phyloP scores from a whole-genome alignment of 2,888 invertebrate genomes.

The Erpobdella octoculata region DNA sequence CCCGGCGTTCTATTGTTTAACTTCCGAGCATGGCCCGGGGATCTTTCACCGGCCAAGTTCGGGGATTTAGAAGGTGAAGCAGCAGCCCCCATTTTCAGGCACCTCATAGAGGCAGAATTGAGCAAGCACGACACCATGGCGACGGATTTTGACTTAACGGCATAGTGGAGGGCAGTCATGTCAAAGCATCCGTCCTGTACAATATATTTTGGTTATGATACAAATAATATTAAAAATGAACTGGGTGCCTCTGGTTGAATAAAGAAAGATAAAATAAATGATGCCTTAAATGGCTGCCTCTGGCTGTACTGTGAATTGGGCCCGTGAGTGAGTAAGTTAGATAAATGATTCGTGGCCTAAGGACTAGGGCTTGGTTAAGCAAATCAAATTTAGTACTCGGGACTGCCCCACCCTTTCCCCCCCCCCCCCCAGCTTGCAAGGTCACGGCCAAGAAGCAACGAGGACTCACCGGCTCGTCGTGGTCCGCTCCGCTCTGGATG shows the following conservation, averaged over 20 bases:
- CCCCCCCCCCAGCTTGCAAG: too few relatives aligned
- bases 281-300: too few relatives aligned
- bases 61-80: neutral
- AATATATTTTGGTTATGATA: neutral
- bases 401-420: neutral
- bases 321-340: too few relatives aligned
- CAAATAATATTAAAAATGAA: neutral
- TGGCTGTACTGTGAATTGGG: too few relatives aligned
- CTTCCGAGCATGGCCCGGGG: too few relatives aligned
- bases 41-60: too few relatives aligned
- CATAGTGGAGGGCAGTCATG: conserved; percentile 16
- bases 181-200: conserved; percentile 6
- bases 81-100: too few relatives aligned
- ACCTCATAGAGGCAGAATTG: neutral
- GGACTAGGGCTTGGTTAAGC: too few relatives aligned
- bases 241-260: neutral
- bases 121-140: neutral
- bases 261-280: neutral
- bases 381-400: too few relatives aligned
- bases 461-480: conserved; percentile 15
- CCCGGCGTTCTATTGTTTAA: too few relatives aligned
- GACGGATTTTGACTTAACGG: neutral
- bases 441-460: neutral
- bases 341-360: too few relatives aligned
- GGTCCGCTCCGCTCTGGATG: conserved; percentile 15